A percentile compares a stretch with the other conserved stretches of the same genome.
phyloP scores from a whole-genome alignment of 2,797 vertebrate genomes.

The Karalla daura region DNA sequence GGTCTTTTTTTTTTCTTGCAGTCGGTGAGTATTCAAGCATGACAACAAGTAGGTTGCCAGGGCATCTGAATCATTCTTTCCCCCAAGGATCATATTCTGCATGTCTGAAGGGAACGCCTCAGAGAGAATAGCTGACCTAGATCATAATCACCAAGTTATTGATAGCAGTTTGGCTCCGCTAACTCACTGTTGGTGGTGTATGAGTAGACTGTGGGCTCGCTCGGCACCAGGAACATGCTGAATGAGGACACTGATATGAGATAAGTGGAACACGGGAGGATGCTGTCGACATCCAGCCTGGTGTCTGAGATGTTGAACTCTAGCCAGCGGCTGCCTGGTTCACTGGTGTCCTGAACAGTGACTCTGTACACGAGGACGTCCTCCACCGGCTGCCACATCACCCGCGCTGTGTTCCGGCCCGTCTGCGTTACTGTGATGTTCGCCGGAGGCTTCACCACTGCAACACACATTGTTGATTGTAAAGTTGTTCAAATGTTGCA shows the following conservation, averaged over 20 bases:
- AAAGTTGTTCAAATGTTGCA: not conserved
- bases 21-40: conserved; percentile 33
- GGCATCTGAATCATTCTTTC: conserved; percentile 37
- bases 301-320: conserved; percentile 50
- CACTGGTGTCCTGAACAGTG: conserved; percentile 43
- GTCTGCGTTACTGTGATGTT: conserved; percentile 42
- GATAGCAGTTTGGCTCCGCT: conserved; percentile 49
- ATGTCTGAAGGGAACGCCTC: conserved; percentile 64
- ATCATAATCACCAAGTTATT: conserved; percentile 69
- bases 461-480: conserved; percentile 27
- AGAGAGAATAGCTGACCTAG: conserved; percentile 73
- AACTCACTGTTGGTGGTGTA: conserved; percentile 84
- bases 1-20: conserved; percentile 25
- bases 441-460: conserved; percentile 79
- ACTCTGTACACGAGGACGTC: conserved; percentile 78
- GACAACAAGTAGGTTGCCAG: conserved; percentile 49
- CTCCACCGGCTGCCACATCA: conserved; percentile 77
- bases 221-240: conserved; percentile 76
- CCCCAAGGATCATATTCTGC: conserved; percentile 66
- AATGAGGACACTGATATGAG: conserved; percentile 80
- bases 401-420: conserved; percentile 3
- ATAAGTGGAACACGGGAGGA: conserved; percentile 80
- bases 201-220: conserved; percentile 71
- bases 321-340: not conserved
- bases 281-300: conserved; percentile 56